Percentiles rank a stretch among this genome's conserved stretches.
Evolutionary conservation across 2,888 invertebrate species (phyloP).

Genomic region (Spisula solida): DNA sequence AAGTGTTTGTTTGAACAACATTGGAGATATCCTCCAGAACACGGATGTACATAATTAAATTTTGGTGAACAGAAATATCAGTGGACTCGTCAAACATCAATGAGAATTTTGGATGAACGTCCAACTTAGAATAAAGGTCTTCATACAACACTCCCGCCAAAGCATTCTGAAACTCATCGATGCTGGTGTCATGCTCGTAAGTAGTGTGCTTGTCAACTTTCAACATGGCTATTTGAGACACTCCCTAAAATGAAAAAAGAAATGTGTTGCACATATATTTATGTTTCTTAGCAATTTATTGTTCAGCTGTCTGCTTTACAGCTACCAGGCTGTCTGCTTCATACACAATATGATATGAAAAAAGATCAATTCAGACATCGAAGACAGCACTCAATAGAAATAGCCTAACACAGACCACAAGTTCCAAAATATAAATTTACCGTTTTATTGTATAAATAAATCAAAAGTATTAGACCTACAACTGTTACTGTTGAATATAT

Average conservation of each 20-base stretch:
- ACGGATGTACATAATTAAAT: conserved; percentile 40
- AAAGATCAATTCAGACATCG: background rate
- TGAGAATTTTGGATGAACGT: conserved; percentile 9
- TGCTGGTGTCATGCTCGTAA: background rate
- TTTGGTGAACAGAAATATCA: conserved; percentile 45
- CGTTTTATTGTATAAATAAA: no score
- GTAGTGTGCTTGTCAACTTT: background rate
- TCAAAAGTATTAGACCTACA: no score
- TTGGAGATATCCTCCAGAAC: background rate
- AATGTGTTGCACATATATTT: no score
- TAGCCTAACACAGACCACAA: no score
- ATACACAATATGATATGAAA: no score
- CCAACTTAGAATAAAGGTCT: conserved; percentile 4
- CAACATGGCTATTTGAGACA: background rate
- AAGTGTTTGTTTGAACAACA: background rate
- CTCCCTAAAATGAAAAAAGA: background rate
- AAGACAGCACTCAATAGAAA: no score
- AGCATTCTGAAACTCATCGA: background rate
- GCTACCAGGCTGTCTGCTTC: no score
- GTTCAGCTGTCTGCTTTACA: no score
- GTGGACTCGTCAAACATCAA: conserved; percentile 52
- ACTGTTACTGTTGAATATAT: no score
- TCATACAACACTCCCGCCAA: background rate
- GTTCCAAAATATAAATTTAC: no score
- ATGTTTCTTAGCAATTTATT: no score